These are phyloP conservation scores for Sebastes alutus DNA, from an alignment of 2,797 vertebrate species.

Conservation along the genomic window DNA sequence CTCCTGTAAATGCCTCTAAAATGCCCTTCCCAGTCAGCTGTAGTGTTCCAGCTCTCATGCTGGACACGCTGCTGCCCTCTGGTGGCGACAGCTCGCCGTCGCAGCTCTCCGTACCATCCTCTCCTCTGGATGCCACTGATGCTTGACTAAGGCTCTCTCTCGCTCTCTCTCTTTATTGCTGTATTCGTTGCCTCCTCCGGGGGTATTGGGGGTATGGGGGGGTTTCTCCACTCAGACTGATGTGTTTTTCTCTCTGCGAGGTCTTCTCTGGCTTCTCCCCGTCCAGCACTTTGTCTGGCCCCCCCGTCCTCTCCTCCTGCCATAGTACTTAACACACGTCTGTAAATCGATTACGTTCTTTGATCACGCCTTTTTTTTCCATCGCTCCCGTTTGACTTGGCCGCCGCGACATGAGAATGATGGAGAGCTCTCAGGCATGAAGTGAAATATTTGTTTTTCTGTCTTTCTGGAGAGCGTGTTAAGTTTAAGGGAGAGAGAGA, in stretches of 20 bases:
- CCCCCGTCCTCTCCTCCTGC: constrained; percentile 41
- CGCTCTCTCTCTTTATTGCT: constrained; percentile 11
- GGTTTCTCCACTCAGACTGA: constrained; percentile 28
- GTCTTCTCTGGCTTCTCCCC: constrained; percentile 31
- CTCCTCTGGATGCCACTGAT: not conserved
- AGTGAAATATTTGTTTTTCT: constrained; percentile 77
- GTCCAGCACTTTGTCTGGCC: constrained; percentile 37
- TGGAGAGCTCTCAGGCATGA: constrained; percentile 58
- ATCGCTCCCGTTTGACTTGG: constrained; percentile 68
- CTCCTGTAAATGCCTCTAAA: not conserved
- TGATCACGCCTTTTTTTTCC: constrained; percentile 53
- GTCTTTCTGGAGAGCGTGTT: constrained; percentile 66
- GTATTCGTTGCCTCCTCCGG: constrained; percentile 6
- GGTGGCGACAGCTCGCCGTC: constrained; percentile 31
- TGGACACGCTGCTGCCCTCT: constrained; percentile 63
- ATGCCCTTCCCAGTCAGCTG: not conserved
- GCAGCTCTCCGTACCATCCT: not conserved
- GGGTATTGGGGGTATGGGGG: not conserved
- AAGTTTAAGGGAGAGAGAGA: constrained; percentile 42
- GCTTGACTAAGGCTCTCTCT: not conserved
- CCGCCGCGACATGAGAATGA: constrained; percentile 62
- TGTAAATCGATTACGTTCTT: constrained; percentile 67
- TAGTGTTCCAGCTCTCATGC: not conserved
- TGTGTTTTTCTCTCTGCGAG: constrained; percentile 45
- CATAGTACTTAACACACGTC: constrained; percentile 64